Conservation (phyloP, 2,113 vertebrate genomes). For the Ranitomeya imitator region DNA sequence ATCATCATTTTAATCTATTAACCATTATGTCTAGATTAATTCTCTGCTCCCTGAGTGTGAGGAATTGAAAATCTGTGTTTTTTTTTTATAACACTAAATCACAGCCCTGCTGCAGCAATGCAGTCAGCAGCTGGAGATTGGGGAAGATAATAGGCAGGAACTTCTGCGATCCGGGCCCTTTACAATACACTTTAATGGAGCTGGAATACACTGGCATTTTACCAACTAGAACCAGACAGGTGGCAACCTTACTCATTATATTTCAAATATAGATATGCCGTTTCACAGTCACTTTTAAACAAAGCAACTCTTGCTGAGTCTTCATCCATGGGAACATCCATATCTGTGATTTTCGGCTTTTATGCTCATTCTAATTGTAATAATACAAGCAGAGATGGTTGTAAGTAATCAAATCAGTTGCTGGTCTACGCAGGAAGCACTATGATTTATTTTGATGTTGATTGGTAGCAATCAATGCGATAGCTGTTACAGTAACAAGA, state of each 20-base stretch:
- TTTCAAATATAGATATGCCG: slow-evolving; percentile 46
- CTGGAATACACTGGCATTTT: slow-evolving; percentile 49
- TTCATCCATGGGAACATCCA: slow-evolving; percentile 52
- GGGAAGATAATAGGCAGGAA: slow-evolving; percentile 46
- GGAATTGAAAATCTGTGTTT: slow-evolving; percentile 63
- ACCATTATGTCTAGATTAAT: slow-evolving; percentile 38
- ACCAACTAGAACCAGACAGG: slow-evolving; percentile 52
- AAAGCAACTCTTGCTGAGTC: slow-evolving; percentile 53
- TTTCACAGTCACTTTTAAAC: slow-evolving; percentile 53
- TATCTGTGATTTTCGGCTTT: slow-evolving; percentile 56
- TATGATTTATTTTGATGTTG: slow-evolving; percentile 57
- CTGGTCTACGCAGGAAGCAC: slow-evolving; percentile 44
- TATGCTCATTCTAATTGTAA: slow-evolving; percentile 57
- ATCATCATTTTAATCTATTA: slow-evolving; percentile 42
- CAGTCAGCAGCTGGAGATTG: slow-evolving; percentile 12
- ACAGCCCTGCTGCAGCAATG: slow-evolving; percentile 40
- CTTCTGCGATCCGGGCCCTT: slow-evolving; percentile 47
- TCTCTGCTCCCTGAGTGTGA: slow-evolving; percentile 49
- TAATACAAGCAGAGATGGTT: slow-evolving; percentile 55
- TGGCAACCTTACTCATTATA: slow-evolving; percentile 32
- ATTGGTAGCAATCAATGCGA: slow-evolving; percentile 57
- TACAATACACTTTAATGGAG: slow-evolving; percentile 51
- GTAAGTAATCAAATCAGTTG: slow-evolving; percentile 56
- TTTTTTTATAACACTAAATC: slow-evolving; percentile 56
- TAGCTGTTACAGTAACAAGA: slow-evolving; percentile 54